Conservation (phyloP, 1,140 invertebrate genomes). For the Bombus superbus region DNA sequence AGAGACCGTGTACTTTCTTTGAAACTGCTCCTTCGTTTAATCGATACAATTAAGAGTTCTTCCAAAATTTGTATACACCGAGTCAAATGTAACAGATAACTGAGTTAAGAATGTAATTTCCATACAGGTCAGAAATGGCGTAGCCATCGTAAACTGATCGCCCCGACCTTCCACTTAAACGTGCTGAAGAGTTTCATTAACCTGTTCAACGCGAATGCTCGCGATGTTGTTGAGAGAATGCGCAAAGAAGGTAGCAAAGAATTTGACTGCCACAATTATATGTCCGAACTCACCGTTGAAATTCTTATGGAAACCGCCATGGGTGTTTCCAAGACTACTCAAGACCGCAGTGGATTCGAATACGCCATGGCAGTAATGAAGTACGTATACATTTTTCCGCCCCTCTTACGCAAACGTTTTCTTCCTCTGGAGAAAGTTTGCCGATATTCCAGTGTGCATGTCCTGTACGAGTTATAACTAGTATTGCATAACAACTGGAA, state of each 20-base stretch:
- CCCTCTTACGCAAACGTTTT: constrained; percentile 31
- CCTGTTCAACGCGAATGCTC: constrained; percentile 90
- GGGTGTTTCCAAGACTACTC: constrained; percentile 90
- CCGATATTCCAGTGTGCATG: not conserved
- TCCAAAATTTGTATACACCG: not conserved
- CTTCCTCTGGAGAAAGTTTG: constrained; percentile 41
- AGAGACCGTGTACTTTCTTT: not conserved
- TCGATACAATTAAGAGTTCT: not conserved
- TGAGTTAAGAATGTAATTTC: too few species aligned
- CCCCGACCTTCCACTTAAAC: constrained; percentile 92
- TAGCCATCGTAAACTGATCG: constrained; percentile 90
- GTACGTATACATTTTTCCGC: constrained; percentile 65
- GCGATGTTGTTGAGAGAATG: constrained; percentile 86
- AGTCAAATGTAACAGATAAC: not conserved
- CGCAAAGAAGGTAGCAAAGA: constrained; percentile 86
- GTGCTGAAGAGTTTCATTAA: constrained; percentile 92
- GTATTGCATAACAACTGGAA: constrained; percentile 19
- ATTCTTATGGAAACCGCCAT: constrained; percentile 92
- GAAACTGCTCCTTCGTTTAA: not conserved
- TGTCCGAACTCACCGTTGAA: constrained; percentile 92
- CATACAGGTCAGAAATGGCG: constrained; percentile 89
- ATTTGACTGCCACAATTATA: constrained; percentile 92
- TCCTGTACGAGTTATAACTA: not conserved
- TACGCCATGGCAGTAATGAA: constrained; percentile 94
- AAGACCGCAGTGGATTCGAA: constrained; percentile 89